Evolutionary conservation across 2,113 vertebrate species (phyloP), one percentile per base, ranked within the genome.

Genomic region (Bombycilla garrulus): DNA sequence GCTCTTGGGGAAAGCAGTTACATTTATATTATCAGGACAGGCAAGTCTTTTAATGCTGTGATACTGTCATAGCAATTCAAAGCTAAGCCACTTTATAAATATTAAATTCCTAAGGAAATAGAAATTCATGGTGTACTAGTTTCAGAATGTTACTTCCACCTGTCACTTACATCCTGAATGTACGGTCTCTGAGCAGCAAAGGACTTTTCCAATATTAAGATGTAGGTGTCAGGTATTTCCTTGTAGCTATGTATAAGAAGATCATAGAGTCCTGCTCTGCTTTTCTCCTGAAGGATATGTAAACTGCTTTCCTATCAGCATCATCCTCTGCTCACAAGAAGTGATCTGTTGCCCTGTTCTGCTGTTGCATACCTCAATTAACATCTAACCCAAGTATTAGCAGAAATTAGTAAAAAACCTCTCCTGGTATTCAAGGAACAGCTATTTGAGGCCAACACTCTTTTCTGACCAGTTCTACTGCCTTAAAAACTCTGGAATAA

Each of bases 71-170:
- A 95, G 36, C 33, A 88, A 94, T 92, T 97, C 76, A 96, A 88
- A 93, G 60, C 47, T 92, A 92, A 90, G 45, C 77, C 70, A 93
- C 47, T 92, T 93, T 53, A 70, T 83, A 96, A 94, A 58, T 87
- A 67, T 88, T 92, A 88, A 96, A 94, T 86, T 91, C 58, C 56
- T 82, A 70, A 73, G 81, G 85, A 97, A 94, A 88, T 96, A 62
- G 81, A 96, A 96, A 95, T 96, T 90, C 67, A 35, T 16, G 19
- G 6, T 70, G 72, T 85, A 84, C 61, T 93, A 38, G 48, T 94
- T 95, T 92, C 9, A 24, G 58, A 66, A 92, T 5, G 25, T 80
- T 96, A 78, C 33, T 91, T 95, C 50, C 38, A 80, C 78, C 78
- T 92, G 70, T 95, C 71, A 80, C 89, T 96, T 96, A 80, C 62